Conservation (phyloP, 2,797 vertebrate species). For the Linurgus olivaceus region DNA sequence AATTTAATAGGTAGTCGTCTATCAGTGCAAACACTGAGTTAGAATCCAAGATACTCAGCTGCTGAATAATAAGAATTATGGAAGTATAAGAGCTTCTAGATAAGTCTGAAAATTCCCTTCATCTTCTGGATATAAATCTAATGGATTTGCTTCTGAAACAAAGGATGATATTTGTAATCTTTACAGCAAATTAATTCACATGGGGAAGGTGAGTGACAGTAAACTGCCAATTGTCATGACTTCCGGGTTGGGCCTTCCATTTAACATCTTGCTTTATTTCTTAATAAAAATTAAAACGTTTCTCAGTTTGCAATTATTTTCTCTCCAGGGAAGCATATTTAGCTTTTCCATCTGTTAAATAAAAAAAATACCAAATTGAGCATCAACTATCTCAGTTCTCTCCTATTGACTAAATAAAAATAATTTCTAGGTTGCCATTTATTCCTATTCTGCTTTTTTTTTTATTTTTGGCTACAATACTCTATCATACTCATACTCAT, state of each 20-base stretch:
- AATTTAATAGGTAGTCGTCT: slow-evolving; percentile 76
- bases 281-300: slow-evolving; percentile 48
- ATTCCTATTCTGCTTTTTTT: background rate
- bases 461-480: background rate
- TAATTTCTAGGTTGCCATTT: background rate
- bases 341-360: slow-evolving; percentile 19
- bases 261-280: slow-evolving; percentile 73
- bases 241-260: slow-evolving; percentile 79
- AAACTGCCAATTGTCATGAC: slow-evolving; percentile 76
- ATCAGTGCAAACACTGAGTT: slow-evolving; percentile 67
- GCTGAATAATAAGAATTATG: slow-evolving; percentile 47
- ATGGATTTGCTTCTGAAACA: slow-evolving; percentile 79
- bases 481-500: background rate
- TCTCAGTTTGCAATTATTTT: background rate
- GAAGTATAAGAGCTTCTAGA: slow-evolving; percentile 51
- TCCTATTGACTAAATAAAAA: background rate
- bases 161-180: slow-evolving; percentile 86
- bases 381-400: background rate
- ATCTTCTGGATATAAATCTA: slow-evolving; percentile 80
- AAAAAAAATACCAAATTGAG: background rate
- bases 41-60: slow-evolving; percentile 19
- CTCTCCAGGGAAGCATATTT: slow-evolving; percentile 19
- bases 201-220: slow-evolving; percentile 81
- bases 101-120: slow-evolving; percentile 76
- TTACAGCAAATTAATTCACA: slow-evolving; percentile 86